Conservation (phyloP, 1,140 invertebrate genomes). For the Psilanteris sp. region DNA sequence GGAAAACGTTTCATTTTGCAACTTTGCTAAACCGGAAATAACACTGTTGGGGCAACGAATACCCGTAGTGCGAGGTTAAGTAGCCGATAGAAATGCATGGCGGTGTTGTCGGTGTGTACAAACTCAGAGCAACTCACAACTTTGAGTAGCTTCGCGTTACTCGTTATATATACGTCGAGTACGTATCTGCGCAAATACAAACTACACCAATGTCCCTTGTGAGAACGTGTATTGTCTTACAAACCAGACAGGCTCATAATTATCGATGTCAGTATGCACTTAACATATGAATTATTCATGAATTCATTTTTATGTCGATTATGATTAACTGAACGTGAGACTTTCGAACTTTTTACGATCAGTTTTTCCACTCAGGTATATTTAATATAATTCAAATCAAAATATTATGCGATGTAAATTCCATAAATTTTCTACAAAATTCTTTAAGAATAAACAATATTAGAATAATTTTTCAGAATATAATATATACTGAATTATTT, state of each 20-base stretch:
- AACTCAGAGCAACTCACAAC: slow-evolving; percentile 55
- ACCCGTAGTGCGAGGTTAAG: slow-evolving; percentile 60
- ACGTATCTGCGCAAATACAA: slow-evolving; percentile 30
- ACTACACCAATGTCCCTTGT: slow-evolving; percentile 13
- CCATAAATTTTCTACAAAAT: too few relatives aligned
- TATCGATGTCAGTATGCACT: slow-evolving; percentile 47
- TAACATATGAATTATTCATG: slow-evolving; percentile 50
- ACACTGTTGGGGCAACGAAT: slow-evolving; percentile 44
- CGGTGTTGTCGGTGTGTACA: slow-evolving; percentile 55
- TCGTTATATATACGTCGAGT: slow-evolving; percentile 14
- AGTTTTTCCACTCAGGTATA: slow-evolving; percentile 10
- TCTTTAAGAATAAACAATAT: too few relatives aligned
- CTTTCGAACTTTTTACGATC: background rate
- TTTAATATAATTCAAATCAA: slow-evolving; percentile 9
- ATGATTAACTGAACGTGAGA: slow-evolving; percentile 9
- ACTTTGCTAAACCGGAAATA: slow-evolving; percentile 61
- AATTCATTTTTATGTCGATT: slow-evolving; percentile 31
- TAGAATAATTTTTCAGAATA: too few relatives aligned
- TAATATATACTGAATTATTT: too few relatives aligned
- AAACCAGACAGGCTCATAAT: slow-evolving; percentile 40
- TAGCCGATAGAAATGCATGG: slow-evolving; percentile 76
- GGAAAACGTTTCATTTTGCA: slow-evolving; percentile 58
- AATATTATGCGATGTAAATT: too few relatives aligned
- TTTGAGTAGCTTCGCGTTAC: slow-evolving; percentile 57
- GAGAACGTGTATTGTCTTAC: slow-evolving; percentile 49